These are phyloP conservation scores for Dufourea novaeangliae DNA, from an alignment of 1,140 invertebrate genomes.

Conservation along the genomic window DNA sequence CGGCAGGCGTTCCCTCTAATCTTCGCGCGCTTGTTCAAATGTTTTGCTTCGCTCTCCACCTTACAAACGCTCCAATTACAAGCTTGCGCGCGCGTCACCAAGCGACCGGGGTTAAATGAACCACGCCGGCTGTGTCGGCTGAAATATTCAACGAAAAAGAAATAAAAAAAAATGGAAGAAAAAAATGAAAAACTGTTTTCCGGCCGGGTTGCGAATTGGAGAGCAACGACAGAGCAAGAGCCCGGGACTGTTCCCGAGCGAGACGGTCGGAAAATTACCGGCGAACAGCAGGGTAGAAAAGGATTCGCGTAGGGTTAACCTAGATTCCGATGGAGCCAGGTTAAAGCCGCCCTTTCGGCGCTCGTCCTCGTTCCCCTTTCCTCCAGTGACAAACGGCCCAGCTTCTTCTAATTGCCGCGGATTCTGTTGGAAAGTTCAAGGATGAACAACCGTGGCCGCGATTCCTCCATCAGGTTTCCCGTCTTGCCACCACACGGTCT, in stretches of 20 bases:
- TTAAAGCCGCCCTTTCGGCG: slow-evolving; percentile 61
- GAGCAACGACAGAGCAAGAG: slow-evolving; percentile 1
- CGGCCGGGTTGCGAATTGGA: slow-evolving; percentile 22
- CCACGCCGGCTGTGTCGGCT: slow-evolving; percentile 28
- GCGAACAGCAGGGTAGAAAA: slow-evolving; percentile 30
- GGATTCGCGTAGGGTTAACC: slow-evolving; percentile 62
- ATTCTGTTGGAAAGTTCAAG: slow-evolving; percentile 53
- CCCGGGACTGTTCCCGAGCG: not conserved
- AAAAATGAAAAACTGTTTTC: not conserved
- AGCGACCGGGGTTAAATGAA: slow-evolving; percentile 42
- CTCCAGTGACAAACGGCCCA: slow-evolving; percentile 49
- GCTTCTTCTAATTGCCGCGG: slow-evolving; percentile 62
- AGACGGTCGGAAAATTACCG: slow-evolving; percentile 45
- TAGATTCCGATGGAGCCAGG: slow-evolving; percentile 63
- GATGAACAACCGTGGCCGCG: slow-evolving; percentile 27
- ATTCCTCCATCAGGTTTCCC: not conserved
- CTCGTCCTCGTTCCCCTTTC: slow-evolving; percentile 31
- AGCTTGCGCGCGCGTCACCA: slow-evolving; percentile 21
- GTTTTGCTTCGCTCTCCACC: slow-evolving; percentile 7
- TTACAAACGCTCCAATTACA: slow-evolving; percentile 46
- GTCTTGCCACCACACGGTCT: too few species aligned
- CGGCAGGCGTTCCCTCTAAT: slow-evolving; percentile 26
- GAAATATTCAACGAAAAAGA: slow-evolving; percentile 43
- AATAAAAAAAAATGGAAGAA: not conserved
- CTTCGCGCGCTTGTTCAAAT: slow-evolving; percentile 20